phyloP scores from a whole-genome alignment of 1,140 invertebrate species.

The Radopholus similis region DNA sequence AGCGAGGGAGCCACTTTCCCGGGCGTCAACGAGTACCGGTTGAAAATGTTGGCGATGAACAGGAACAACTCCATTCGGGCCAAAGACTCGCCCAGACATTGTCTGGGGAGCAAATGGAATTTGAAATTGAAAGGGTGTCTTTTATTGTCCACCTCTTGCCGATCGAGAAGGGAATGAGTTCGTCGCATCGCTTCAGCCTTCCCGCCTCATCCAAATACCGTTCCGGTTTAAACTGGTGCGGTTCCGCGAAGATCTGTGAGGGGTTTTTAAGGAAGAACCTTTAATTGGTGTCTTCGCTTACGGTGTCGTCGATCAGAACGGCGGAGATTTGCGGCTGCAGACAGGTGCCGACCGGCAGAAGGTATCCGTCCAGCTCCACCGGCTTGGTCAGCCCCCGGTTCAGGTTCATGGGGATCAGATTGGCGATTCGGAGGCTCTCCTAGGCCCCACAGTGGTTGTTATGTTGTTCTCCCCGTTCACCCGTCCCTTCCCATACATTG shows the following conservation, averaged over 20 bases:
- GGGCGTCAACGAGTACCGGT: too few species aligned
- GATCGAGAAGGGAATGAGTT: constrained; percentile 30
- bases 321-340: constrained; percentile 26
- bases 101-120: too few species aligned
- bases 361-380: constrained; percentile 22
- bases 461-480: neutral
- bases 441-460: constrained; percentile 10
- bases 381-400: constrained; percentile 14
- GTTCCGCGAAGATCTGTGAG: constrained; percentile 20
- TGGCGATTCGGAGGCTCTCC: constrained; percentile 33
- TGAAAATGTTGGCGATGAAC: too few species aligned
- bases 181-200: constrained; percentile 24
- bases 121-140: too few species aligned
- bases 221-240: constrained; percentile 24
- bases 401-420: constrained; percentile 25
- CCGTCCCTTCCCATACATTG: constrained; percentile 1
- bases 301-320: constrained; percentile 33
- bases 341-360: constrained; percentile 9
- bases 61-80: too few species aligned
- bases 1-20: too few species aligned
- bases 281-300: constrained; percentile 6
- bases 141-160: constrained; percentile 21
- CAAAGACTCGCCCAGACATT: too few species aligned
- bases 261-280: neutral
- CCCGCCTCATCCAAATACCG: constrained; percentile 30